A percentile compares a stretch with the other conserved stretches of the same genome.
Conservation (phyloP, 2,797 vertebrate genomes). For the Kryptolebias ocellatus region DNA sequence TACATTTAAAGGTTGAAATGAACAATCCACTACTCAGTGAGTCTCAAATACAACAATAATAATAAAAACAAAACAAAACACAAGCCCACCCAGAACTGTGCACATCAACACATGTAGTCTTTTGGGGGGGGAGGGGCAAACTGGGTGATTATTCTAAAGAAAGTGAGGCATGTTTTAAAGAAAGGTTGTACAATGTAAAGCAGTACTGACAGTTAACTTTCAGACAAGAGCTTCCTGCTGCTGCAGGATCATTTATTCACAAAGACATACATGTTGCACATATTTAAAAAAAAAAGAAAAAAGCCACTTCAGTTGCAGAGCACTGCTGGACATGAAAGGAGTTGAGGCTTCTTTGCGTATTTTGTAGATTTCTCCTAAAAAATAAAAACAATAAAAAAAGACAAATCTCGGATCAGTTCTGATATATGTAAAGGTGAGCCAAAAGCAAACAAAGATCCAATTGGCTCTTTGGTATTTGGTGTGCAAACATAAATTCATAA, state of each 20-base stretch:
- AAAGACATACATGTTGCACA: conserved; percentile 67
- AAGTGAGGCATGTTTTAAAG: conserved; percentile 52
- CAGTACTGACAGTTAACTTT: conserved; percentile 47
- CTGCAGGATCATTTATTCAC: conserved; percentile 53
- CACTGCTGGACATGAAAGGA: conserved; percentile 34
- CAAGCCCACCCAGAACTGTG: conserved; percentile 45
- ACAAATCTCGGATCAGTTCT: conserved; percentile 33
- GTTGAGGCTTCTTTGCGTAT: conserved; percentile 47
- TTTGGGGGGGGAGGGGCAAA: neutral
- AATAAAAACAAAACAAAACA: conserved; percentile 47
- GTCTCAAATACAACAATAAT: conserved; percentile 24
- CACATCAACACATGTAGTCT: conserved; percentile 41
- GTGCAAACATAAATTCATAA: conserved; percentile 69
- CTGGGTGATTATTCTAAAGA: conserved; percentile 16
- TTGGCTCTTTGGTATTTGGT: conserved; percentile 74
- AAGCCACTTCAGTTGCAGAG: conserved; percentile 42
- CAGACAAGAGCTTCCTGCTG: conserved; percentile 35
- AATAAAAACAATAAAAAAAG: neutral
- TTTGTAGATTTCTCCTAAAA: neutral
- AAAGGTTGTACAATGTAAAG: conserved; percentile 50
- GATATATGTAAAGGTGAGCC: conserved; percentile 47
- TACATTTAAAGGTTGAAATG: conserved; percentile 53
- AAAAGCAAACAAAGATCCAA: conserved; percentile 51
- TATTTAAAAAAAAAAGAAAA: conserved; percentile 2
- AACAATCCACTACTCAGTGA: conserved; percentile 49